A percentile compares a stretch with the other conserved stretches of the same genome.
phyloP scores from a whole-genome alignment of 2,113 vertebrate genomes.

The Haemorhous mexicanus region DNA sequence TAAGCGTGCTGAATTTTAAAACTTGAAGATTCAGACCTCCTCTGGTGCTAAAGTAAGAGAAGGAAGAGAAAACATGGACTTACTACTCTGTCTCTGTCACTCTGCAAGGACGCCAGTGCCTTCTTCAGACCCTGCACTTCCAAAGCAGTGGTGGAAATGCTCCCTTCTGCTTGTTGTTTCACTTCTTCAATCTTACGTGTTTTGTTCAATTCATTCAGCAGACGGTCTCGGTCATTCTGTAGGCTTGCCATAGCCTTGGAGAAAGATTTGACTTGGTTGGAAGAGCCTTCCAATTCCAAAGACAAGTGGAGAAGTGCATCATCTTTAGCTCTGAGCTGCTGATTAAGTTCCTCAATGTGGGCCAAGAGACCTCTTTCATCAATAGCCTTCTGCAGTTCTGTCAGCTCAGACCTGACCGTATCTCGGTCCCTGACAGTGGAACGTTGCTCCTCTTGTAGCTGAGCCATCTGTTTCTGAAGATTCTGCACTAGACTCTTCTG shows the following conservation, averaged over 20 bases:
- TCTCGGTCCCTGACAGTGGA: constrained; percentile 36
- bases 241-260: constrained; percentile 75
- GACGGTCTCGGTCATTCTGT: constrained; percentile 70
- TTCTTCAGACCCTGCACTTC: constrained; percentile 91
- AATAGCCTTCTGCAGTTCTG: constrained; percentile 11
- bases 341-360: constrained; percentile 57
- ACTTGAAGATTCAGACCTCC: background rate
- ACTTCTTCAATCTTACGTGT: constrained; percentile 52
- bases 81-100: constrained; percentile 91
- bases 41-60: background rate
- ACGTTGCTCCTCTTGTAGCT: constrained; percentile 40
- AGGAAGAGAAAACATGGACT: constrained; percentile 40
- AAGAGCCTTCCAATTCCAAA: constrained; percentile 73
- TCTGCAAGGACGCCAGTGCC: constrained; percentile 88
- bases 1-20: background rate
- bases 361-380: constrained; percentile 33
- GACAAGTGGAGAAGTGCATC: constrained; percentile 65
- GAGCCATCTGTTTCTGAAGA: constrained; percentile 46
- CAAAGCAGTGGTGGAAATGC: background rate
- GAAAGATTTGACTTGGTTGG: constrained; percentile 69
- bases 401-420: background rate
- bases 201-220: constrained; percentile 61
- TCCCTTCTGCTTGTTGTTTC: constrained; percentile 44
- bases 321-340: constrained; percentile 67
- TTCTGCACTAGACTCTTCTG: constrained; percentile 12